Evolutionary conservation across 2,113 vertebrate species (phyloP).

Genomic region (Catharus fuscescens): DNA sequence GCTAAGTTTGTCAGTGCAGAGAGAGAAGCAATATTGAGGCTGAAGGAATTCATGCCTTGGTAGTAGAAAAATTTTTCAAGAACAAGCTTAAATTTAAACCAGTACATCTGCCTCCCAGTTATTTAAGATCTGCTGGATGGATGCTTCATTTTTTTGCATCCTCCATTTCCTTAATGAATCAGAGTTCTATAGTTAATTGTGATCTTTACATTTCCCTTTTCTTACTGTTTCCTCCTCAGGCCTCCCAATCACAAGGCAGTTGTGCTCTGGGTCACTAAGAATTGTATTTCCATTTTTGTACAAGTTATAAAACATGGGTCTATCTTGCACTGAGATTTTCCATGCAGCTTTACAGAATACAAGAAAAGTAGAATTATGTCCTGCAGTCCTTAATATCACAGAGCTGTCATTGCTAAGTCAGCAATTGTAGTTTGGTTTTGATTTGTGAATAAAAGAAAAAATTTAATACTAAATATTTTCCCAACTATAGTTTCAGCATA

Average conservation of each 20-base stretch:
- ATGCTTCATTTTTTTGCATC: background rate
- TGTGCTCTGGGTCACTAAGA: background rate
- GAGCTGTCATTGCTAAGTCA: background rate
- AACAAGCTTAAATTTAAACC: background rate
- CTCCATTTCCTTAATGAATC: constrained; percentile 18
- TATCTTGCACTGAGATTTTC: background rate
- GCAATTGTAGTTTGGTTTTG: background rate
- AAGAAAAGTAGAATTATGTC: background rate
- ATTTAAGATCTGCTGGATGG: background rate
- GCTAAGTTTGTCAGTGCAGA: background rate
- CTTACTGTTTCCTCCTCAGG: constrained; percentile 27
- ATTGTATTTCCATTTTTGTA: constrained; percentile 9
- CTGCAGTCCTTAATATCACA: background rate
- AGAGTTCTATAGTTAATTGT: background rate
- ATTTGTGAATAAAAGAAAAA: background rate
- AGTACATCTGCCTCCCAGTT: background rate
- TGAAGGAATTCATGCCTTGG: background rate
- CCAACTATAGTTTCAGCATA: background rate
- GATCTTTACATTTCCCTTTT: constrained; percentile 20
- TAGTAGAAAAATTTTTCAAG: background rate
- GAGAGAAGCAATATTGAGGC: background rate
- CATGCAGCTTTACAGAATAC: background rate
- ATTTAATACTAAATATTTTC: background rate
- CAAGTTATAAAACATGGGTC: background rate
- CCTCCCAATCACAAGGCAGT: background rate